These are phyloP conservation scores for Dallia pectoralis DNA, from an alignment of 2,797 vertebrate genomes.

Conservation along the genomic window DNA sequence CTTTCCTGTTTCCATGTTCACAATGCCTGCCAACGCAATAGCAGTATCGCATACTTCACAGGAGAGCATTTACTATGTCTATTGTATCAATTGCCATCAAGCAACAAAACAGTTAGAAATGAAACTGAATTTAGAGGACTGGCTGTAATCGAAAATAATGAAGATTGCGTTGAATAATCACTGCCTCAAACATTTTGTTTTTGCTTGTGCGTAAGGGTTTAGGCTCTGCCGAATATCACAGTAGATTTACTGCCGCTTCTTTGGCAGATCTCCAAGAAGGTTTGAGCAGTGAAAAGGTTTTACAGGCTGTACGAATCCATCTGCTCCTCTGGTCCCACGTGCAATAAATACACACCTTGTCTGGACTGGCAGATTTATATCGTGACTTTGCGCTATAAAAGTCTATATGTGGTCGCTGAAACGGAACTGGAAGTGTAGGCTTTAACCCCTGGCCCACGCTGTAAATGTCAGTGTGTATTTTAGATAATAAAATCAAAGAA, in stretches of 20 bases:
- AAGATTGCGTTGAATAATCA: conserved; percentile 4
- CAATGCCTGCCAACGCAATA: background rate
- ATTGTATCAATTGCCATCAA: background rate
- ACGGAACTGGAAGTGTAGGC: conserved; percentile 12
- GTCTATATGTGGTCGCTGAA: conserved; percentile 12
- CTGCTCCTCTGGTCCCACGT: conserved; percentile 18
- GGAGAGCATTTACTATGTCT: background rate
- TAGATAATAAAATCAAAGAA: background rate
- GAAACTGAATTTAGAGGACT: background rate
- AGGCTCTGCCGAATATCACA: conserved; percentile 11
- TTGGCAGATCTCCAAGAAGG: conserved; percentile 22
- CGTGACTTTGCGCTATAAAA: conserved; percentile 11
- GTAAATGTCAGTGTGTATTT: background rate
- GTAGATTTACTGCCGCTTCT: conserved; percentile 3
- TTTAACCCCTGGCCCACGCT: background rate
- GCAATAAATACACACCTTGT: conserved; percentile 36
- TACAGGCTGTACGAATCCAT: conserved; percentile 16
- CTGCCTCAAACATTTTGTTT: conserved; percentile 2
- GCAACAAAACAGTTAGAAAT: background rate
- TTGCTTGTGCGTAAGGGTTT: background rate
- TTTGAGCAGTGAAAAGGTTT: conserved; percentile 4
- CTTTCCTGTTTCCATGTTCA: background rate
- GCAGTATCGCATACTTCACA: background rate
- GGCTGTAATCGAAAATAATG: conserved; percentile 2
- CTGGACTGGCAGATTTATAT: conserved; percentile 46